phyloP scores from a whole-genome alignment of 2,888 invertebrate species.

The Callinectes sapidus region DNA sequence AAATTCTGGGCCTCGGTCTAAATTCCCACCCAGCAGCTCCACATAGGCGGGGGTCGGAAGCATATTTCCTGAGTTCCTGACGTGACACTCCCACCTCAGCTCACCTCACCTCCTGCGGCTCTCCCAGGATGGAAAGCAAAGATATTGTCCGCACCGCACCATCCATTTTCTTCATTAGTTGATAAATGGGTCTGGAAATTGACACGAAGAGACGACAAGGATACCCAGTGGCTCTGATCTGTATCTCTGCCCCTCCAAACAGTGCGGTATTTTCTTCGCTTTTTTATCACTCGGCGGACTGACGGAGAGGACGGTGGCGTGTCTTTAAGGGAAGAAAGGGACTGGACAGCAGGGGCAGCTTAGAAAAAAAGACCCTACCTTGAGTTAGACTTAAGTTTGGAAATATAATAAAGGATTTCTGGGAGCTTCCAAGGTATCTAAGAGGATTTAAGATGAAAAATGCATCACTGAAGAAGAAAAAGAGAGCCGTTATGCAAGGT shows the following conservation, averaged over 20 bases:
- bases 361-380: neutral
- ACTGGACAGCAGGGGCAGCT: neutral
- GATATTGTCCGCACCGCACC: conserved; percentile 55
- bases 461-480: neutral
- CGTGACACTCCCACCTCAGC: neutral
- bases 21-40: conserved; percentile 20
- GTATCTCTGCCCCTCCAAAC: conserved; percentile 56
- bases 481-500: neutral
- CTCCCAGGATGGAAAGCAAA: conserved; percentile 27
- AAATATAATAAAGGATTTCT: neutral
- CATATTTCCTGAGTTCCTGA: neutral
- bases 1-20: conserved; percentile 10
- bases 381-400: neutral
- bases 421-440: neutral
- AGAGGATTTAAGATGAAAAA: neutral
- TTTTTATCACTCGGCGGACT: conserved; percentile 36
- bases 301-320: conserved; percentile 34
- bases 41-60: neutral
- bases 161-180: conserved; percentile 64
- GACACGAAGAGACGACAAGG: conserved; percentile 50
- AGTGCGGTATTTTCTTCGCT: conserved; percentile 51
- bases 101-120: neutral
- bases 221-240: conserved; percentile 62
- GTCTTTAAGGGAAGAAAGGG: neutral
- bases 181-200: conserved; percentile 59